Evolutionary conservation across 1,140 invertebrate species (phyloP).

Genomic region (Hypothenemus hampei): DNA sequence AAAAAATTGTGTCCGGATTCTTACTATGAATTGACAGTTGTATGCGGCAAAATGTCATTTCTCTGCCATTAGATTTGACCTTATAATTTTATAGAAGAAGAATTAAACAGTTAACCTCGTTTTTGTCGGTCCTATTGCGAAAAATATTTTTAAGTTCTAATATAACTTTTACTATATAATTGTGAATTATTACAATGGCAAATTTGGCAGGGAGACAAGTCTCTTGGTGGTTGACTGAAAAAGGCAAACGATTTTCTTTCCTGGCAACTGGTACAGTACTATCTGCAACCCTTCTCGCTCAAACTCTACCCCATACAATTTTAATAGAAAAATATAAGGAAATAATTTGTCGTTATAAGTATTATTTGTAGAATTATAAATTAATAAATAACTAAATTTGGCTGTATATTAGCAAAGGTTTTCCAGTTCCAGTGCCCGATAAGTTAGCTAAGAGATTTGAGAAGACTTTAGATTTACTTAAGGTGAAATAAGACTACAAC

Average conservation of each 20-base stretch:
- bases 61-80: too few species aligned
- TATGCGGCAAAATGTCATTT: too few species aligned
- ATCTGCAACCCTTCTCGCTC: slow-evolving; percentile 33
- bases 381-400: slow-evolving; percentile 6
- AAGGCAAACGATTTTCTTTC: slow-evolving; percentile 35
- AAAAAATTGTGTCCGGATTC: too few species aligned
- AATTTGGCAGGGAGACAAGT: slow-evolving; percentile 12
- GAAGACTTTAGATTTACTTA: slow-evolving; percentile 49
- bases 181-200: too few species aligned
- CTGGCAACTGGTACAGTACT: slow-evolving; percentile 20
- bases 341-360: slow-evolving; percentile 53
- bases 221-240: slow-evolving; percentile 37
- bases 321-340: slow-evolving; percentile 50
- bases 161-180: too few species aligned
- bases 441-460: slow-evolving; percentile 45
- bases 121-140: too few species aligned
- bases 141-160: too few species aligned
- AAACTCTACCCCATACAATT: slow-evolving; percentile 51
- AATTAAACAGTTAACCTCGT: too few species aligned
- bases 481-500: slow-evolving; percentile 31
- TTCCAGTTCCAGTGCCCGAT: slow-evolving; percentile 44
- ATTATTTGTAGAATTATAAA: slow-evolving; percentile 17
- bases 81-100: too few species aligned
- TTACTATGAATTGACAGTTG: too few species aligned
- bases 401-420: slow-evolving; percentile 44